Evolutionary conservation across 2,797 vertebrate genomes (phyloP).

Genomic region (Orientallactaga sibirica): DNA sequence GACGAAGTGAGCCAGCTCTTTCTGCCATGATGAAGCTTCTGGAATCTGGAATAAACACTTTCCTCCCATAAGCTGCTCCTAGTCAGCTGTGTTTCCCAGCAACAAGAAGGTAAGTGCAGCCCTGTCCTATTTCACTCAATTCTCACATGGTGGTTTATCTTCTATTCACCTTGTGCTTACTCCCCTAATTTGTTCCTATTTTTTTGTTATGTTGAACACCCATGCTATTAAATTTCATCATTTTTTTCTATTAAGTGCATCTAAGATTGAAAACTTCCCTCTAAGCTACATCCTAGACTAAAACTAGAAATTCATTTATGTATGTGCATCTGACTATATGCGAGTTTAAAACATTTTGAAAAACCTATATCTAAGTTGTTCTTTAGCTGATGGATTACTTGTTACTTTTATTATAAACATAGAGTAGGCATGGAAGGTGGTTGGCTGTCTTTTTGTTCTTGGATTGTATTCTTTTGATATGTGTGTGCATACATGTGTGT

Average conservation of each 20-base stretch:
- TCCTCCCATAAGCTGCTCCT: no score
- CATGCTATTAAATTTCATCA: background rate
- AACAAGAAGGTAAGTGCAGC: no score
- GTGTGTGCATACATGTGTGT: no score
- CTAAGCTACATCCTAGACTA: background rate
- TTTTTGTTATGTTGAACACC: background rate
- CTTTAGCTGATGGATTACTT: background rate
- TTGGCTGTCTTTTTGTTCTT: background rate
- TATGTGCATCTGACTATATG: background rate
- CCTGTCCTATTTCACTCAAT: background rate
- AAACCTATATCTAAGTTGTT: background rate
- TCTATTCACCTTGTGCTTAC: slow-evolving; percentile 17
- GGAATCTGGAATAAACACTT: no score
- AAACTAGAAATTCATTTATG: background rate
- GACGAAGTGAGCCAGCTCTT: no score
- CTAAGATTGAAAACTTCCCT: background rate
- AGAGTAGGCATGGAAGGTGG: background rate
- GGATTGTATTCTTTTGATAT: background rate
- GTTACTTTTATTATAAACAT: background rate
- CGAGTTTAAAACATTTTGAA: background rate
- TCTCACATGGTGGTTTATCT: background rate
- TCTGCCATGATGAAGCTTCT: no score
- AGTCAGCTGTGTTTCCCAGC: no score
- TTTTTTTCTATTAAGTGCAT: slow-evolving; percentile 9
- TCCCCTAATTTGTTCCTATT: background rate